Conservation (phyloP, 1,140 invertebrate genomes). For the Ips nitidus region DNA sequence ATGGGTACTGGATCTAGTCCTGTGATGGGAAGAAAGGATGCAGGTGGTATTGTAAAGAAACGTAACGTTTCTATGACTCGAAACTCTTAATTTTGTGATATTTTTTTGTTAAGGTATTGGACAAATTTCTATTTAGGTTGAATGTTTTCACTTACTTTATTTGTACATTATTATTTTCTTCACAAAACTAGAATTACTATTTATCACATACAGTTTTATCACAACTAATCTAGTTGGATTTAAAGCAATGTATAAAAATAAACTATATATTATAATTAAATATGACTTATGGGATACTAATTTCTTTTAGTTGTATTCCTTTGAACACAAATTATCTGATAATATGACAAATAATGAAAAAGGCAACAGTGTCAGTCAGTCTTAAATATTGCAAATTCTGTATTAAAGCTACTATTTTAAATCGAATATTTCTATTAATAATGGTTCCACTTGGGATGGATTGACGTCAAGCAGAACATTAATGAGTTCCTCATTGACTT, state of each 20-base stretch:
- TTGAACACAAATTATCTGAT: too few species aligned
- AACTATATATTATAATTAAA: too few species aligned
- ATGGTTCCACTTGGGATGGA: conserved; percentile 83
- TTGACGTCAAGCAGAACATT: conserved; percentile 88
- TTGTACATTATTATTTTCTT: conserved; percentile 26
- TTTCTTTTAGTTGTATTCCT: too few species aligned
- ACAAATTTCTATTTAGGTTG: neutral
- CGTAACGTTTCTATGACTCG: conserved; percentile 29
- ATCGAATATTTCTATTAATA: conserved; percentile 92
- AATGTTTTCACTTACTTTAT: conserved; percentile 3
- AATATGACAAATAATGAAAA: too few species aligned
- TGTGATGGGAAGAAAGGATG: conserved; percentile 70
- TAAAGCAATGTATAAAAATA: too few species aligned
- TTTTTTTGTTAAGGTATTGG: conserved; percentile 3
- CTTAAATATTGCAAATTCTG: too few species aligned
- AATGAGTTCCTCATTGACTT: conserved; percentile 83
- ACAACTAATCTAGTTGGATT: neutral
- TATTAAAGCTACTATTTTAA: conserved; percentile 59
- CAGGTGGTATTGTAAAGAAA: conserved; percentile 48
- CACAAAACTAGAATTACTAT: neutral
- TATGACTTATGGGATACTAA: too few species aligned
- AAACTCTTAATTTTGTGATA: conserved; percentile 17
- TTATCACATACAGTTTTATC: conserved; percentile 15
- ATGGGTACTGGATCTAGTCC: conserved; percentile 78
- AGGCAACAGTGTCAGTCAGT: too few species aligned